These are phyloP conservation scores for Drosophila santomea DNA, from an alignment of 1,140 invertebrate genomes.

Conservation along the genomic window DNA sequence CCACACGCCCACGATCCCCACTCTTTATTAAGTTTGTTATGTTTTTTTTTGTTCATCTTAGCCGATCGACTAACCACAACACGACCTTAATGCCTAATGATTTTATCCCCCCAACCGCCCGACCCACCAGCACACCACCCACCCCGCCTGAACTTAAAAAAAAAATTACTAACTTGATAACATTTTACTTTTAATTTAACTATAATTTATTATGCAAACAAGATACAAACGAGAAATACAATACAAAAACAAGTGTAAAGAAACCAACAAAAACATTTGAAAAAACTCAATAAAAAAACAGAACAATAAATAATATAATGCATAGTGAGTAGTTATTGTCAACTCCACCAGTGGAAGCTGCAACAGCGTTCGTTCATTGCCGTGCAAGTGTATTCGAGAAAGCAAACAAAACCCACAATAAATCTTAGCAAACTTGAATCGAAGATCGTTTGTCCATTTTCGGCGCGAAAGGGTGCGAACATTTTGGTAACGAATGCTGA, in stretches of 20 bases:
- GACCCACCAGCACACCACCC: conserved; percentile 39
- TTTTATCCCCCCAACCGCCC: neutral
- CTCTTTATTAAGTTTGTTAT: conserved; percentile 53
- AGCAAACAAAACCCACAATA: conserved; percentile 48
- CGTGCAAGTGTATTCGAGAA: conserved; percentile 53
- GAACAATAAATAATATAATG: conserved; percentile 74
- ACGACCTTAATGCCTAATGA: conserved; percentile 6
- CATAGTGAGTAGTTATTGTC: conserved; percentile 48
- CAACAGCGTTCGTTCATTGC: conserved; percentile 32
- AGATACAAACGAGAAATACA: conserved; percentile 73
- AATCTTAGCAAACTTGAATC: conserved; percentile 45
- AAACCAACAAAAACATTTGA: conserved; percentile 65
- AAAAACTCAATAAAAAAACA: conserved; percentile 75
- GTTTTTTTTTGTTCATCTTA: conserved; percentile 24
- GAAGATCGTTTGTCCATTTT: conserved; percentile 15
- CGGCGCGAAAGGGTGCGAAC: conserved; percentile 1
- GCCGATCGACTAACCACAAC: conserved; percentile 33
- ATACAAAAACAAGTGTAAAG: conserved; percentile 75
- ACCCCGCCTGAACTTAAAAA: conserved; percentile 44
- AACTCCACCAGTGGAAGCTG: conserved; percentile 19
- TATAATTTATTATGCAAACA: conserved; percentile 82
- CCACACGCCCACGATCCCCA: neutral
- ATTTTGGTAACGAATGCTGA: neutral
- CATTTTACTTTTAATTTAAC: conserved; percentile 76
- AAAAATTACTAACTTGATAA: conserved; percentile 70